Evolutionary conservation across 2,888 invertebrate species (phyloP).

Genomic region (Drepana falcataria): DNA sequence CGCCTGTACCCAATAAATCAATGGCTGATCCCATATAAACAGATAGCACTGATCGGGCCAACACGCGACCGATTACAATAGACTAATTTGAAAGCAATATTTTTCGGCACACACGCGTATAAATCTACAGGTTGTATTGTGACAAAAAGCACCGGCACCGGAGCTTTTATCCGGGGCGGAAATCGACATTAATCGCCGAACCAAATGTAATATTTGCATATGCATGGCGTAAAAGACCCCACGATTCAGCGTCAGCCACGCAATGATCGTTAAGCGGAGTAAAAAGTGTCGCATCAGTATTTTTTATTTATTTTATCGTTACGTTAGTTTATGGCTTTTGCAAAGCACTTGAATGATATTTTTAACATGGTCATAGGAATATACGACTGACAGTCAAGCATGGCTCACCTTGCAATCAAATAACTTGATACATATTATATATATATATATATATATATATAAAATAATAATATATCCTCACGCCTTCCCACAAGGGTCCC

Average conservation of each 20-base stretch:
- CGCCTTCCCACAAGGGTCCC: no score
- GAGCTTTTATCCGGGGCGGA: conserved; percentile 37
- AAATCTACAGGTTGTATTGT: conserved; percentile 36
- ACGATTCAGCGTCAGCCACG: conserved; percentile 52
- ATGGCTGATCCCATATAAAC: not conserved
- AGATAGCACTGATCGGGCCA: not conserved
- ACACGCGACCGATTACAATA: not conserved
- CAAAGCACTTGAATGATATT: conserved; percentile 8
- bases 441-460: no score
- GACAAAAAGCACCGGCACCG: conserved; percentile 21
- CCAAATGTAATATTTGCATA: conserved; percentile 57
- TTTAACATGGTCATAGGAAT: no score
- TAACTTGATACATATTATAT: no score
- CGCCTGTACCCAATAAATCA: not conserved
- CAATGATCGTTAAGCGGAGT: conserved; percentile 47
- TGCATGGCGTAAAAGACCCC: conserved; percentile 52
- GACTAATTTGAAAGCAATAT: conserved; percentile 1
- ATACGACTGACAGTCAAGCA: no score
- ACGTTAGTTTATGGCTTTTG: conserved; percentile 29
- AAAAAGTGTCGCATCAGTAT: conserved; percentile 48
- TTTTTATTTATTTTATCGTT: conserved; percentile 37
- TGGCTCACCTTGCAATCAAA: no score
- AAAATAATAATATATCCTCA: no score
- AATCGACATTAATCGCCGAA: conserved; percentile 49
- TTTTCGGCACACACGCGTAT: not conserved